phyloP scores from a whole-genome alignment of 2,113 vertebrate species.

The Hypocryptadius cinnamomeus region DNA sequence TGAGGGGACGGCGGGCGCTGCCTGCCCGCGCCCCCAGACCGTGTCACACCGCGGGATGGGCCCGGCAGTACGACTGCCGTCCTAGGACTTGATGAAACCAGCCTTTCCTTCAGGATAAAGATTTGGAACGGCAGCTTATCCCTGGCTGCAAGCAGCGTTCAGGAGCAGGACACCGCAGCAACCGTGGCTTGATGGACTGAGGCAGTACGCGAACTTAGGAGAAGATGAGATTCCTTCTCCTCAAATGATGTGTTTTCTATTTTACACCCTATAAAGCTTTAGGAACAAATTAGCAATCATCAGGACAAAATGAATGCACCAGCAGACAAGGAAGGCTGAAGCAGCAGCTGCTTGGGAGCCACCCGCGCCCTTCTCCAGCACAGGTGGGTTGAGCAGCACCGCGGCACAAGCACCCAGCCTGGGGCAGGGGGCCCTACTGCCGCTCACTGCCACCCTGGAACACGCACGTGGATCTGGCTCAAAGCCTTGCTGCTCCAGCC shows the following conservation, averaged over 20 bases:
- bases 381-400: background rate
- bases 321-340: background rate
- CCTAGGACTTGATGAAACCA: background rate
- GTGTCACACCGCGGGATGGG: background rate
- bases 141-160: background rate
- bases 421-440: fast-evolving
- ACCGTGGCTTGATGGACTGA: background rate
- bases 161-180: background rate
- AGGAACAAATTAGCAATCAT: background rate
- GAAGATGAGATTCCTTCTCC: background rate
- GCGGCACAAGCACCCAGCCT: fast-evolving
- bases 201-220: background rate
- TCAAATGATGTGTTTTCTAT: background rate
- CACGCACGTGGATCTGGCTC: fast-evolving
- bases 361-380: background rate
- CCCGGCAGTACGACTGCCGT: background rate
- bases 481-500: background rate
- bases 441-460: fast-evolving
- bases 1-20: background rate
- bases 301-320: background rate
- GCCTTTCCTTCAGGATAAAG: background rate
- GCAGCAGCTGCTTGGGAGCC: background rate
- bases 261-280: background rate
- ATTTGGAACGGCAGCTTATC: background rate
- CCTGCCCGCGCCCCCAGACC: too few species aligned